Evolutionary conservation across 2,113 vertebrate genomes (phyloP).

Genomic region (Coreoperca whiteheadi): DNA sequence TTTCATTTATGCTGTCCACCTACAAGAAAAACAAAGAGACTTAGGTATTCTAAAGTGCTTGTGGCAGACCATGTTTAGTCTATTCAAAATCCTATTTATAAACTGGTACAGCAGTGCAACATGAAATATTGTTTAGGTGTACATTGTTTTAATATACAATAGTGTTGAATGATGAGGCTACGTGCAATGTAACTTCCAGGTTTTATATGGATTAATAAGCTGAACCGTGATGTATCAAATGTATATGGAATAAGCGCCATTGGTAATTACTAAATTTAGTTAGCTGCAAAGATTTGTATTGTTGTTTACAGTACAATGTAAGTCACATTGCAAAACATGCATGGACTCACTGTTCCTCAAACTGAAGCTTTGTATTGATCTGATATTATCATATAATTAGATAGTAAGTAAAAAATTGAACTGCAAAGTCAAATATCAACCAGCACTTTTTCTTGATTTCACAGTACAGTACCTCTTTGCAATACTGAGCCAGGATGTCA

Average conservation of each 20-base stretch:
- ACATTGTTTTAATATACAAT: background rate
- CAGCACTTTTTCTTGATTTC: background rate
- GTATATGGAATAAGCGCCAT: background rate
- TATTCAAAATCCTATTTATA: background rate
- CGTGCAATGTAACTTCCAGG: background rate
- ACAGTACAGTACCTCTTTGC: slow-evolving; percentile 90
- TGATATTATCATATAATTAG: background rate
- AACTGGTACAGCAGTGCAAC: background rate
- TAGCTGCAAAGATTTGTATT: background rate
- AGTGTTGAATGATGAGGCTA: background rate
- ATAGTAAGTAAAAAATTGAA: background rate
- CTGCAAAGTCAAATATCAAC: slow-evolving; percentile 2
- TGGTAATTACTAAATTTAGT: background rate
- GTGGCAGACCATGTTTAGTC: background rate
- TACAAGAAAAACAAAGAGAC: slow-evolving; percentile 64
- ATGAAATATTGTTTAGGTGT: background rate
- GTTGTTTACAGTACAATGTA: background rate
- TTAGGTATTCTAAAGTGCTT: background rate
- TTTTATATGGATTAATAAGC: background rate
- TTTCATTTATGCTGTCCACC: slow-evolving; percentile 85
- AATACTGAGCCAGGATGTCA: slow-evolving; percentile 89
- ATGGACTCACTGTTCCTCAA: background rate
- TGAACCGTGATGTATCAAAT: background rate
- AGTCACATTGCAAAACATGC: background rate
- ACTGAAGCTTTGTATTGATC: slow-evolving; percentile 18